Percentiles rank a stretch among this genome's conserved stretches.
phyloP scores from a whole-genome alignment of 2,888 invertebrate genomes.

The Aricia artaxerxes region DNA sequence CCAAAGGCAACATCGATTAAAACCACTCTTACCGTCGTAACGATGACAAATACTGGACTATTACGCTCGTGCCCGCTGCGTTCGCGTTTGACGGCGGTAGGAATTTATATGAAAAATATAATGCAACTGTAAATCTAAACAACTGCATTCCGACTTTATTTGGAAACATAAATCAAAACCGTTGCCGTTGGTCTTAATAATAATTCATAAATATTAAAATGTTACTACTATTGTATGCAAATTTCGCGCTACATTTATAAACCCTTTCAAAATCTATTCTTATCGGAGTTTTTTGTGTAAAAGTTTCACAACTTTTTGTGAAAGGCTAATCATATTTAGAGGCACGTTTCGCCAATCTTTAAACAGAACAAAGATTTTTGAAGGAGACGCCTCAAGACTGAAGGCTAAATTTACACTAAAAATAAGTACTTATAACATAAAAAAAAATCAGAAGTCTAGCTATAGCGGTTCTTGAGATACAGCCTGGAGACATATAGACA shows the following conservation, averaged over 20 bases:
- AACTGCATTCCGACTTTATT: constrained; percentile 36
- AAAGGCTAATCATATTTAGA: constrained; percentile 1
- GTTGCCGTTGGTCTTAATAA: constrained; percentile 29
- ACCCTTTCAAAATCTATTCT: background rate
- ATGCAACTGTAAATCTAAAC: constrained; percentile 37
- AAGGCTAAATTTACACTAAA: background rate
- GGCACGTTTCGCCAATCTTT: background rate
- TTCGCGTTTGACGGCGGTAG: constrained; percentile 35
- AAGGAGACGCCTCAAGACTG: background rate
- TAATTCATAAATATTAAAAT: constrained; percentile 28
- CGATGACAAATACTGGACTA: constrained; percentile 19
- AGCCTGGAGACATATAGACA: too few relatives aligned
- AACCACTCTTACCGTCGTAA: constrained; percentile 17
- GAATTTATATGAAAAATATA: constrained; percentile 40
- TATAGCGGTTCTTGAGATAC: too few relatives aligned
- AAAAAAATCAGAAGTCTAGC: too few relatives aligned
- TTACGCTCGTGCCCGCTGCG: background rate
- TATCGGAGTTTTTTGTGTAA: background rate
- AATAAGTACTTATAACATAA: too few relatives aligned
- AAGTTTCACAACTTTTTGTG: background rate
- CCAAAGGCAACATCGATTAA: constrained; percentile 20
- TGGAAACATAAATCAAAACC: constrained; percentile 33
- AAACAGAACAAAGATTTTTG: background rate
- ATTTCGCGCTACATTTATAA: background rate
- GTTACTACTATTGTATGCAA: background rate